Evolutionary conservation across 2,888 invertebrate genomes (phyloP), one percentile per base, ranked within the genome.

Genomic region (Dascillus cervinus): DNA sequence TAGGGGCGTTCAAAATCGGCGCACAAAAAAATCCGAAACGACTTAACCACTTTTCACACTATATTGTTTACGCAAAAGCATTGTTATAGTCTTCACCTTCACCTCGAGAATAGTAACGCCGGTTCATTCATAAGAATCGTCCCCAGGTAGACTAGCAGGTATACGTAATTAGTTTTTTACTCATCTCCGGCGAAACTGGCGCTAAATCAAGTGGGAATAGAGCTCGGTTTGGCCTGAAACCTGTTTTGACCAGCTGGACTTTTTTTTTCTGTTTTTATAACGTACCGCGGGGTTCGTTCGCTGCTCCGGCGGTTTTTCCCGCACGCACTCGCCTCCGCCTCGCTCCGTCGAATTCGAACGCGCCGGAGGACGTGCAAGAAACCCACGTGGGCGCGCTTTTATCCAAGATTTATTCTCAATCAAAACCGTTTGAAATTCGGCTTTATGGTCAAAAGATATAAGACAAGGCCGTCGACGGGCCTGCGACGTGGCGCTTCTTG

Each of bases 51-150:
- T 36, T 34, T 22, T 32, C 30, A 12, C 32, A 21, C 32, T 40
- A 37, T 31, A 27, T 11, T 26, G 24, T 43, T 46, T 50, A 44
- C 42, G 47, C 44, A 37, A 46, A 36, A 40, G 41, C 50, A 53
- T 54, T 52, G 53, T 53, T 46, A 43, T 43, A 32, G n/a, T 38
- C 34, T 35, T 34, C 39, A 26, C 35, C 29, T 35, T 35, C 35
- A 43, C 46, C 49, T 45, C 39, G 38, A 38, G 52, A 56, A 56
- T 61, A 60, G 61, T 60, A 60, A 47, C 43, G 49, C 46, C 43
- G 43, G 48, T 61, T 62, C 63, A 64, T 64, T 64, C 63, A 64
- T 64, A 62, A 64, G 62, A 60, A 49, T 46, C 54, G 47, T 47
- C 50, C n/a, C n/a, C 52, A 60, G 61, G 60, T 61, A 61, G 54